Conservation (phyloP, 1,140 invertebrate species). For the Hypothenemus hampei region DNA sequence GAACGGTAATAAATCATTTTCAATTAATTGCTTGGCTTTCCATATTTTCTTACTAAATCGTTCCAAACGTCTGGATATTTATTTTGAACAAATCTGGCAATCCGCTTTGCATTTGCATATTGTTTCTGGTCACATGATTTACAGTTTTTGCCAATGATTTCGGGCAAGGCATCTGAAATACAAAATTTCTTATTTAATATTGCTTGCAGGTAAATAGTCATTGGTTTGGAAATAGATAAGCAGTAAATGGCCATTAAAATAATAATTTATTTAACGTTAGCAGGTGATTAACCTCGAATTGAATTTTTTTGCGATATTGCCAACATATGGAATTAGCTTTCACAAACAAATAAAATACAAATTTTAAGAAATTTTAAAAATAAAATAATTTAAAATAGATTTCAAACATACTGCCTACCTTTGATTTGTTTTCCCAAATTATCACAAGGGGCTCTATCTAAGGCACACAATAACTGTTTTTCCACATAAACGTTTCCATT, state of each 20-base stretch:
- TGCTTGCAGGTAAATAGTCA: neutral
- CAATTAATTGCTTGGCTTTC: neutral
- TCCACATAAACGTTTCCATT: conserved; percentile 35
- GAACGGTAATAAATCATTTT: too few relatives aligned
- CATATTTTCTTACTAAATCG: conserved; percentile 49
- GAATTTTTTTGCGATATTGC: neutral
- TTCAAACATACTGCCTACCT: conserved; percentile 45
- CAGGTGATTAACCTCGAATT: conserved; percentile 18
- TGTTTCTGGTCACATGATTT: conserved; percentile 48
- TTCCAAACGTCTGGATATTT: conserved; percentile 52
- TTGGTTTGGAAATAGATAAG: neutral
- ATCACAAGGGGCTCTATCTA: conserved; percentile 49
- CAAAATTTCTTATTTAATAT: neutral
- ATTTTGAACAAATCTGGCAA: conserved; percentile 48
- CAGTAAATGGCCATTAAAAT: neutral
- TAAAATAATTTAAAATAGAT: neutral
- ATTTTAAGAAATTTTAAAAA: neutral
- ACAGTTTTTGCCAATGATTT: conserved; percentile 51
- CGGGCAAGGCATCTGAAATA: conserved; percentile 49
- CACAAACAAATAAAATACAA: neutral
- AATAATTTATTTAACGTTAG: conserved; percentile 8
- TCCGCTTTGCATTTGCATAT: conserved; percentile 47
- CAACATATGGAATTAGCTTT: neutral
- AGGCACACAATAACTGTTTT: conserved; percentile 47
- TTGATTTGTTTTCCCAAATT: conserved; percentile 47